These are phyloP conservation scores for Girardinus metallicus DNA, from an alignment of 2,797 vertebrate genomes.

Conservation along the genomic window DNA sequence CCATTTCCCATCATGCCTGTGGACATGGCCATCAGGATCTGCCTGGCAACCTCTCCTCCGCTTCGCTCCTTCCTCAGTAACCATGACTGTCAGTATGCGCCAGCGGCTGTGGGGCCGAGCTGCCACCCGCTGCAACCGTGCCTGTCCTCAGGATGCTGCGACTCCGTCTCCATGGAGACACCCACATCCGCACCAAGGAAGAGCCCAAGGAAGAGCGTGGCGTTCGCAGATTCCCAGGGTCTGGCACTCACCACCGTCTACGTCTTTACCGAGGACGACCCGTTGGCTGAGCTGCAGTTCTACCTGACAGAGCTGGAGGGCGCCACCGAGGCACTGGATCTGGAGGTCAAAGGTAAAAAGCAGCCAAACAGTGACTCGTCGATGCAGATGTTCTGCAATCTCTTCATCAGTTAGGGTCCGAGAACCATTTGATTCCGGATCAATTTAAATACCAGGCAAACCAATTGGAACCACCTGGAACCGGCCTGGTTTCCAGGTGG, in stretches of 20 bases:
- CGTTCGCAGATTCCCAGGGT: conserved; percentile 90
- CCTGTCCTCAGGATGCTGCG: conserved; percentile 78
- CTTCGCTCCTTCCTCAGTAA: conserved; percentile 84
- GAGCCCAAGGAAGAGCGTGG: conserved; percentile 86
- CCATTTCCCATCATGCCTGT: conserved; percentile 86
- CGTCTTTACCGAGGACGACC: conserved; percentile 86
- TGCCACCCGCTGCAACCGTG: conserved; percentile 80
- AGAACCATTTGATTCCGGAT: too few relatives aligned
- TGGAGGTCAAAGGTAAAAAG: conserved; percentile 45
- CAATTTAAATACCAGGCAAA: too few relatives aligned
- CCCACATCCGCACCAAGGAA: fast-evolving
- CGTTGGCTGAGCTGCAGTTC: conserved; percentile 83
- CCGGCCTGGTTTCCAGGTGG: too few relatives aligned
- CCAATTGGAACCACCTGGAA: too few relatives aligned
- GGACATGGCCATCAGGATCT: conserved; percentile 90
- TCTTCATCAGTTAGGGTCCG: too few relatives aligned
- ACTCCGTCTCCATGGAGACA: background rate
- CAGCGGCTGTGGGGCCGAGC: background rate
- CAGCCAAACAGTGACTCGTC: background rate
- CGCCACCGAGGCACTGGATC: conserved; percentile 78
- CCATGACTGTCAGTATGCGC: conserved; percentile 77
- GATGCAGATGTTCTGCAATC: background rate
- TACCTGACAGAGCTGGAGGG: conserved; percentile 84
- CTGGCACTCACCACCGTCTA: conserved; percentile 87
- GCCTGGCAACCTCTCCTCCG: conserved; percentile 89